These are phyloP conservation scores for Trogon melanurus DNA, from an alignment of 2,113 vertebrate genomes.

Conservation along the genomic window DNA sequence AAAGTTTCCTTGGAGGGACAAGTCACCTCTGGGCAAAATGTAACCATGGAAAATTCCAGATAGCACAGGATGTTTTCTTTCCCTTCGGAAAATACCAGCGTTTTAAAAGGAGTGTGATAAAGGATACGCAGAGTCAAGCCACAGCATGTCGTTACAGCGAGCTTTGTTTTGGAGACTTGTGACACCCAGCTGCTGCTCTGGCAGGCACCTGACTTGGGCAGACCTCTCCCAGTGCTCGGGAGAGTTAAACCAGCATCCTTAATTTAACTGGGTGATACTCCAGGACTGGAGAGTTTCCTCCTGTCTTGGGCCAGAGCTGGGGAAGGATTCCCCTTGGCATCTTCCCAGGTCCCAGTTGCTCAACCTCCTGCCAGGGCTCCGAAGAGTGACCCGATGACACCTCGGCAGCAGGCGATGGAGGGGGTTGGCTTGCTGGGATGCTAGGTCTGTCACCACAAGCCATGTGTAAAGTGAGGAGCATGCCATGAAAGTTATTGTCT, in stretches of 20 bases:
- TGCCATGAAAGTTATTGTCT: neutral
- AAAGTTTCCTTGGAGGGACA: neutral
- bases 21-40: neutral
- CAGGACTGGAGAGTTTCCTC: neutral
- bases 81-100: neutral
- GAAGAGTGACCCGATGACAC: neutral
- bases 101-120: neutral
- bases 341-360: fast-evolving
- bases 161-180: neutral
- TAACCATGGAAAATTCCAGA: conserved; percentile 53
- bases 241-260: neutral
- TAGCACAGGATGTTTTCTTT: conserved; percentile 22
- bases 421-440: neutral
- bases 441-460: fast-evolving
- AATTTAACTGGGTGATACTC: fast-evolving
- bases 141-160: neutral
- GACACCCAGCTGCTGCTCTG: neutral
- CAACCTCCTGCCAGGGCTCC: fast-evolving
- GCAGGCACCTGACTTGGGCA: neutral
- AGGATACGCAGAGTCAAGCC: neutral
- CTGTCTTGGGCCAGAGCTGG: fast-evolving
- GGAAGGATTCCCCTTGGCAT: neutral
- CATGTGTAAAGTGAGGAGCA: fast-evolving
- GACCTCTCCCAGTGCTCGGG: fast-evolving
- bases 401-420: too few species aligned